phyloP scores from a whole-genome alignment of 2,113 vertebrate species.

The Hemibagrus wyckioides region DNA sequence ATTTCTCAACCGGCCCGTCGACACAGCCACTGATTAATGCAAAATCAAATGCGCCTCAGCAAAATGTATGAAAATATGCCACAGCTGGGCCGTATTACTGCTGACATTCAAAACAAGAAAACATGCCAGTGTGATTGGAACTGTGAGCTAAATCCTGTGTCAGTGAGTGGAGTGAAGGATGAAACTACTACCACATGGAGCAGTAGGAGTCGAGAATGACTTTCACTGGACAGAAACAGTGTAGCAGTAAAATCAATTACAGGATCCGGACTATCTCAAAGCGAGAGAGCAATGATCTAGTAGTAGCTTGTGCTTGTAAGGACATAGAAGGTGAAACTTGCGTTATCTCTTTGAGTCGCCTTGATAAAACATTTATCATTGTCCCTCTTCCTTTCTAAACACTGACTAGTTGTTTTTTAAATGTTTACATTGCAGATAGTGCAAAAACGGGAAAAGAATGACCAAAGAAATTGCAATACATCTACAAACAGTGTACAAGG shows the following conservation, averaged over 20 bases:
- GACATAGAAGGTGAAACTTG: not conserved
- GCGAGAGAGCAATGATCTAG: not conserved
- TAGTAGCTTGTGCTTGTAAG: not conserved
- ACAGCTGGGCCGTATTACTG: slow-evolving; percentile 68
- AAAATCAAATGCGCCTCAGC: slow-evolving; percentile 55
- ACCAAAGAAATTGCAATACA: not conserved
- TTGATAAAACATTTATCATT: not conserved
- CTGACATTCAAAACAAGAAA: slow-evolving; percentile 68
- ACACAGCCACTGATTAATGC: slow-evolving; percentile 60
- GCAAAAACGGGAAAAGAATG: not conserved
- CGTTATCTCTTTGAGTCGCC: not conserved
- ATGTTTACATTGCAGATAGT: not conserved
- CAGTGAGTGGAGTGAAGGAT: slow-evolving; percentile 49
- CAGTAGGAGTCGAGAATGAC: slow-evolving; percentile 21
- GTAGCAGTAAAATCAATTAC: not conserved
- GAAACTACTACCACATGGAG: slow-evolving; percentile 67
- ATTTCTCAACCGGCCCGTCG: slow-evolving; percentile 53
- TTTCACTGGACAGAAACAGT: slow-evolving; percentile 1
- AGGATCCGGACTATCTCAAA: not conserved
- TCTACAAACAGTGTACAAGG: not conserved
- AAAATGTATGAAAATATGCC: slow-evolving; percentile 57
- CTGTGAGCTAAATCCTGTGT: slow-evolving; percentile 61
- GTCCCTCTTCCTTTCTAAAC: not conserved
- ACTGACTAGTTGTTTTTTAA: not conserved
- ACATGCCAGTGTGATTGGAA: slow-evolving; percentile 65